Base-by-base conservation (phyloP, 1,140 invertebrate species). In the Ptiloglossa arizonensis region DNA sequence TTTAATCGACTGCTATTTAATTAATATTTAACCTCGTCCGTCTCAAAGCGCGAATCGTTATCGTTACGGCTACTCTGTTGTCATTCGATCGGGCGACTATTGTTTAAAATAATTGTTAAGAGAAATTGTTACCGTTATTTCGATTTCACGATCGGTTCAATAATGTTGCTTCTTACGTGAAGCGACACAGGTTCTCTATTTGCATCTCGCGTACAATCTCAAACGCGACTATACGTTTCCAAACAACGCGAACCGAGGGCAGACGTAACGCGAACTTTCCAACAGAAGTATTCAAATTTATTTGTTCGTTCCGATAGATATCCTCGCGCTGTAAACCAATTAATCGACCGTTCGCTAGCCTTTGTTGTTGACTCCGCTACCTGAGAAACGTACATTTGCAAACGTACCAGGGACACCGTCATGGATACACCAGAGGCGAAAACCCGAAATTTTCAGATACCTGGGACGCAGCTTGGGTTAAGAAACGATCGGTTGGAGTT, bases 201-300 rank as follows among this genome's bases (percentile, higher is more conserved):
- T 46, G 9, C 57, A 62, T 62, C 57, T 62, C 56, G 32, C 41
- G 24, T 62, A 48, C 41, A 22, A 72, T 72, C 70, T 63, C n/a
- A 63, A 72, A 72, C 32, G 35, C 32, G 52, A 71, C 69, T 29
- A 60, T 48, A 60, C 17, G 66, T 48, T 32, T n/a, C 41, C 22
- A 9, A 35, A 44, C 19, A 59, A 48, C 41, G 48, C 56, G 27
- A 32, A 38, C 32, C 35, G 13, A 15, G 13, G 17, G 35, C 44
- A 11, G 57, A 46, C 11, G 35, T 56, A 59, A 71, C 29, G 24
- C 1, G n/a, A 19, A 15, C 22, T 57, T 44, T 11, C 17, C 6
- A 57, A 13, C 2, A 50, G 50, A 66, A 48, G 15, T 15, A 35
- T 17, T 15, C 24, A 35, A 32, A 67, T 8, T 5, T 2, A 11